Conservation (phyloP, 2,113 vertebrate species). For the Entomyzon cyanotis region DNA sequence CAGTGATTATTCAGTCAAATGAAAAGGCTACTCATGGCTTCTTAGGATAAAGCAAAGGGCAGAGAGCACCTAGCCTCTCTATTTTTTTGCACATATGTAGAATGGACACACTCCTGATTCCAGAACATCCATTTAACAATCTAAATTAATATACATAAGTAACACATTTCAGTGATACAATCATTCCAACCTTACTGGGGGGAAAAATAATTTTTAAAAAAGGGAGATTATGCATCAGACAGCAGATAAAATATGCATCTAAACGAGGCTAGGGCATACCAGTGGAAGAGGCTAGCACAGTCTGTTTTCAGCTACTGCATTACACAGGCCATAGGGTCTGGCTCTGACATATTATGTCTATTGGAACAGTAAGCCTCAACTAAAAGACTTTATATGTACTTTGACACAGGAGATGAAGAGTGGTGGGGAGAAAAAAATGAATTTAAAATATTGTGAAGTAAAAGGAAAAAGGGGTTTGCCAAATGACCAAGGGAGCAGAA, state of each 20-base stretch:
- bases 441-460: background rate
- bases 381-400: background rate
- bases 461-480: background rate
- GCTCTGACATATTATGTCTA: background rate
- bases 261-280: background rate
- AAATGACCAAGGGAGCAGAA: background rate
- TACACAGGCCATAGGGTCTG: background rate
- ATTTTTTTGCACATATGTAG: background rate
- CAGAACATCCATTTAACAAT: background rate
- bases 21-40: background rate
- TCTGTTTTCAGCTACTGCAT: background rate
- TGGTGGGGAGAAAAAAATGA: background rate
- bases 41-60: background rate
- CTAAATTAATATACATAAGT: background rate
- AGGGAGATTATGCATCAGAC: background rate
- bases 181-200: accelerated
- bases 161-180: background rate
- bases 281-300: background rate
- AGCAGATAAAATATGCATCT: background rate
- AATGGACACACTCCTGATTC: background rate
- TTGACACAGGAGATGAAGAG: background rate
- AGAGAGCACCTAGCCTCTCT: background rate
- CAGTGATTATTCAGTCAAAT: background rate
- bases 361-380: background rate
- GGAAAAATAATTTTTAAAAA: accelerated